Conservation (phyloP, 1,140 invertebrate genomes). For the Drosophila oshimai region DNA sequence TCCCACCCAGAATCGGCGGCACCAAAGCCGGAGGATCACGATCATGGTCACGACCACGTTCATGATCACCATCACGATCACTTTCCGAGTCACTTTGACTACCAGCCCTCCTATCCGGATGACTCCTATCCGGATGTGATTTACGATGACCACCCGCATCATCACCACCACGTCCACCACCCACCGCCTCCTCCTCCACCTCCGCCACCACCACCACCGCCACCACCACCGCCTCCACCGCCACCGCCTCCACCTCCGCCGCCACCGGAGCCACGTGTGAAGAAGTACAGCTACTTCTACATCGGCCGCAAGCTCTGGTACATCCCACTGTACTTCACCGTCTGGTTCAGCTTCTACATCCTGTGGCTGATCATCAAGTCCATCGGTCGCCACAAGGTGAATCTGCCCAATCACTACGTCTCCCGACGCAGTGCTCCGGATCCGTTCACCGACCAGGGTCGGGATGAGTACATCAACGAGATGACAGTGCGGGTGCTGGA, state of each 20-base stretch:
- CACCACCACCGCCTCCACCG: slow-evolving; percentile 82
- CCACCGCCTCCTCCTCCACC: slow-evolving; percentile 45
- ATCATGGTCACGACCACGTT: slow-evolving; percentile 47
- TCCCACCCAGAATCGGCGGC: slow-evolving; percentile 66
- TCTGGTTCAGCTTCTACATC: slow-evolving; percentile 92
- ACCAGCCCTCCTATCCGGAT: slow-evolving; percentile 42
- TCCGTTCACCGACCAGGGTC: slow-evolving; percentile 42
- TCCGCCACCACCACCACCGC: slow-evolving; percentile 75
- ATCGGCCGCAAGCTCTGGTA: slow-evolving; percentile 92
- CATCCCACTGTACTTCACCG: slow-evolving; percentile 91
- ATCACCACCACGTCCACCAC: slow-evolving; percentile 82
- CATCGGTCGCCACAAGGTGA: slow-evolving; percentile 88
- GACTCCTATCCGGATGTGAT: slow-evolving; percentile 63
- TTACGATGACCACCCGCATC: slow-evolving; percentile 57
- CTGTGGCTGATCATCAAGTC: slow-evolving; percentile 90
- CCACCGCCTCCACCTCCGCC: slow-evolving; percentile 83
- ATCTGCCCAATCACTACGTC: slow-evolving; percentile 81
- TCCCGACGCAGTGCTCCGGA: slow-evolving; percentile 54
- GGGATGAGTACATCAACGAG: slow-evolving; percentile 69
- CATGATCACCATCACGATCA: slow-evolving; percentile 66
- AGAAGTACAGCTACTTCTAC: slow-evolving; percentile 92
- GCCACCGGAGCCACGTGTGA: slow-evolving; percentile 86
- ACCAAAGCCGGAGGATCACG: slow-evolving; percentile 49
- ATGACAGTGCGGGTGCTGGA: slow-evolving; percentile 76
- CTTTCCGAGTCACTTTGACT: slow-evolving; percentile 34